A percentile compares a stretch with the other conserved stretches of the same genome.
Evolutionary conservation across 2,888 invertebrate species (phyloP).

Genomic region (Dolichopus griseipennis): DNA sequence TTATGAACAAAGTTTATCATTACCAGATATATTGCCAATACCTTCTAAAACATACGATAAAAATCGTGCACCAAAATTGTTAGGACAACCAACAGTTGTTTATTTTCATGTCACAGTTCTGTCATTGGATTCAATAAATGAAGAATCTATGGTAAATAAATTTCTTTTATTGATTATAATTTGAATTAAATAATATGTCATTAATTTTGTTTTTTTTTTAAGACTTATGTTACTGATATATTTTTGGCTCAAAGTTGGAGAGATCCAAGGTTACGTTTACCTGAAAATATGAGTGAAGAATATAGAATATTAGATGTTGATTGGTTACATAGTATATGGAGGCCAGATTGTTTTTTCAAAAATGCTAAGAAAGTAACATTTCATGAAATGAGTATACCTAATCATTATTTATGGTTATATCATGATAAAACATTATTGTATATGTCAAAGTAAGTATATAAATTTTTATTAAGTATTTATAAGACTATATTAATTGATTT

Average conservation of each 20-base stretch:
- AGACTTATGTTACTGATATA: slow-evolving; percentile 90
- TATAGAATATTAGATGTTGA: slow-evolving; percentile 82
- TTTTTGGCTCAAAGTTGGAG: slow-evolving; percentile 90
- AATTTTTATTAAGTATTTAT: too few species aligned
- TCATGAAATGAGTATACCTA: slow-evolving; percentile 90
- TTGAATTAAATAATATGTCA: not conserved
- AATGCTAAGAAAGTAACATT: slow-evolving; percentile 90
- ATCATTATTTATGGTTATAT: slow-evolving; percentile 85
- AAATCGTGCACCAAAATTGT: slow-evolving; percentile 76
- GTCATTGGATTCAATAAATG: slow-evolving; percentile 89
- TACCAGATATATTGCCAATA: slow-evolving; percentile 75
- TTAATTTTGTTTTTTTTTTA: slow-evolving; percentile 26
- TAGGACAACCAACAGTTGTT: slow-evolving; percentile 79
- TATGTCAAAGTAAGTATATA: slow-evolving; percentile 80
- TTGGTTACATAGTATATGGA: slow-evolving; percentile 85
- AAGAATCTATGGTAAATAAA: slow-evolving; percentile 68
- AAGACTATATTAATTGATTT: too few species aligned
- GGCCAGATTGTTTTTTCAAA: slow-evolving; percentile 89
- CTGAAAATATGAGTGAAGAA: slow-evolving; percentile 90
- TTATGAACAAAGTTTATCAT: slow-evolving; percentile 59
- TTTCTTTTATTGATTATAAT: not conserved
- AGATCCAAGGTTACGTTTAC: slow-evolving; percentile 75
- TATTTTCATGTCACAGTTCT: slow-evolving; percentile 86
- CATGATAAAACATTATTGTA: slow-evolving; percentile 85
- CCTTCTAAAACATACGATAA: slow-evolving; percentile 83